phyloP scores from a whole-genome alignment of 2,888 invertebrate species.

The Zonitis immaculata region DNA sequence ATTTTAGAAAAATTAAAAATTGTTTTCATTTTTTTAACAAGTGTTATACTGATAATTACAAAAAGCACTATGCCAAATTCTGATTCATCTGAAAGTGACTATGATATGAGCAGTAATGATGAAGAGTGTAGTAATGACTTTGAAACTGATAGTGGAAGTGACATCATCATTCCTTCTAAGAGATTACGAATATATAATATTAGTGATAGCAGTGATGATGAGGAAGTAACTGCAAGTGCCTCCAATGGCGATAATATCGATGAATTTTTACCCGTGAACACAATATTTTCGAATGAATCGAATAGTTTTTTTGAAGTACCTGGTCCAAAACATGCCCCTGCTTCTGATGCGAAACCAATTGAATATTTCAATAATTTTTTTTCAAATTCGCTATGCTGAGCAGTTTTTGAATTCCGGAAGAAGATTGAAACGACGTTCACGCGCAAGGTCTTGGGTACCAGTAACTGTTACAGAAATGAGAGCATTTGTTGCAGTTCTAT shows the following conservation, averaged over 20 bases:
- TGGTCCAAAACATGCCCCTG: background rate
- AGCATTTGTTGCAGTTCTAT: background rate
- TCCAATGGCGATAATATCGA: background rate
- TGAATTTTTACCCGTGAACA: background rate
- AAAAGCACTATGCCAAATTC: background rate
- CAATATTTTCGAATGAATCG: background rate
- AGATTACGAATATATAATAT: background rate
- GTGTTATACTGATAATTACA: background rate
- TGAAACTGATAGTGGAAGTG: background rate
- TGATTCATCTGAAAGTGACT: background rate
- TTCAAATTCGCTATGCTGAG: background rate
- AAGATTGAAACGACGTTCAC: background rate
- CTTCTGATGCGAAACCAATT: background rate
- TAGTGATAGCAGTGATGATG: background rate
- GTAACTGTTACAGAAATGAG: background rate
- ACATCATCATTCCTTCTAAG: background rate
- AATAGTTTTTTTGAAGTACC: background rate
- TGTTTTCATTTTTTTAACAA: too few species aligned
- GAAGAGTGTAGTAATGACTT: background rate
- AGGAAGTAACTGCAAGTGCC: background rate
- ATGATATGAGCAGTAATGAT: background rate
- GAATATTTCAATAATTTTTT: background rate
- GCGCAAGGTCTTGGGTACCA: background rate
- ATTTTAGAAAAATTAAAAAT: too few species aligned
- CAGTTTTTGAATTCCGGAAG: background rate